These are phyloP conservation scores for Lathamus discolor DNA, from an alignment of 2,113 vertebrate species.

Conservation along the genomic window DNA sequence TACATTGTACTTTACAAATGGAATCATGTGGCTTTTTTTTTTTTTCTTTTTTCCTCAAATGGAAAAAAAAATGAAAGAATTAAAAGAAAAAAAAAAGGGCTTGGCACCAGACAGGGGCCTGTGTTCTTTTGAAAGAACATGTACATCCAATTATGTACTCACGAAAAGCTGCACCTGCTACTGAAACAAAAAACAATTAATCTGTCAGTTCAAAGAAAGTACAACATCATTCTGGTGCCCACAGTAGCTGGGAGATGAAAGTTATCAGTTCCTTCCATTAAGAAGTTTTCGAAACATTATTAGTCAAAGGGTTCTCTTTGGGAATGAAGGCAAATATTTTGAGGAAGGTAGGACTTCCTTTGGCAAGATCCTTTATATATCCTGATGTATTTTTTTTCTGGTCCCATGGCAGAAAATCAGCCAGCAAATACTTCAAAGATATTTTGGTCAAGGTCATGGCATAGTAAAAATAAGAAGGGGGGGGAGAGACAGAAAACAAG, in stretches of 20 bases:
- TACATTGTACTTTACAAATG: slow-evolving; percentile 67
- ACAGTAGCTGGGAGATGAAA: slow-evolving; percentile 69
- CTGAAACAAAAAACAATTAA: slow-evolving; percentile 72
- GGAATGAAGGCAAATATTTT: slow-evolving; percentile 2
- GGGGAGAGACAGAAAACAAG: neutral
- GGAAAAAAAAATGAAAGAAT: neutral
- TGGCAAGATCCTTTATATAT: slow-evolving; percentile 60
- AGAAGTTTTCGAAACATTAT: slow-evolving; percentile 73
- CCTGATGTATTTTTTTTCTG: slow-evolving; percentile 67
- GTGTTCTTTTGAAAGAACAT: slow-evolving; percentile 57
- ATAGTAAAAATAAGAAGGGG: slow-evolving; percentile 60
- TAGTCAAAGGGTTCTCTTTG: neutral
- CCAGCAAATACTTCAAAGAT: slow-evolving; percentile 81
- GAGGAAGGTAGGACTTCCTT: slow-evolving; percentile 63
- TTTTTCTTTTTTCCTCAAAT: neutral
- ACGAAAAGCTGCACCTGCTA: slow-evolving; percentile 83
- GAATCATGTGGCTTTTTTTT: slow-evolving; percentile 7
- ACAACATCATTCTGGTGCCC: slow-evolving; percentile 47
- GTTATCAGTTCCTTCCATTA: slow-evolving; percentile 74
- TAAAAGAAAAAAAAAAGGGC: neutral
- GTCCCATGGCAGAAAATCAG: slow-evolving; percentile 65
- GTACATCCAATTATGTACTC: slow-evolving; percentile 73
- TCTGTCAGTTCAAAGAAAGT: slow-evolving; percentile 46
- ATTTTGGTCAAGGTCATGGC: slow-evolving; percentile 77
- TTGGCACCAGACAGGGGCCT: slow-evolving; percentile 61